Conservation (phyloP, 2,113 vertebrate species). For the Lethenteron reissneri region DNA sequence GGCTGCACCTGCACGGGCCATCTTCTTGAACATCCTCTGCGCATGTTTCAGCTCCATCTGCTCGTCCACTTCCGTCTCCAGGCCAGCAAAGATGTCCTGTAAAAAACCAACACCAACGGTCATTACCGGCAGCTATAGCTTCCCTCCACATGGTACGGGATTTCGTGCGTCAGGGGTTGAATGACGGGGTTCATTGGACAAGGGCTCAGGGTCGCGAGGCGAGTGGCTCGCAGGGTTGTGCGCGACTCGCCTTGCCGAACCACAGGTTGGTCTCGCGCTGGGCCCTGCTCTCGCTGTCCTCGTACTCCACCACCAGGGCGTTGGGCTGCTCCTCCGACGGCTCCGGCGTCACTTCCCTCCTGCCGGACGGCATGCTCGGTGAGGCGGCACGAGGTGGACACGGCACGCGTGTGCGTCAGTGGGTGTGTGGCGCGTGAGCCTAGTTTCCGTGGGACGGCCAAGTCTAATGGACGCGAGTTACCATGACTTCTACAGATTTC, state of each 20-base stretch:
- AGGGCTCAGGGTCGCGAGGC: too few species aligned
- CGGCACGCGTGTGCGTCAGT: neutral
- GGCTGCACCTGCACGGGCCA: too few species aligned
- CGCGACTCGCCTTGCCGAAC: constrained; percentile 61
- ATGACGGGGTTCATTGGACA: too few species aligned
- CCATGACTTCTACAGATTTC: too few species aligned
- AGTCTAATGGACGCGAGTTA: too few species aligned
- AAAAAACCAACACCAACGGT: neutral
- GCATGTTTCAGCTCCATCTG: constrained; percentile 50
- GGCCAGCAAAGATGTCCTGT: constrained; percentile 55
- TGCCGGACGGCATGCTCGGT: too few species aligned
- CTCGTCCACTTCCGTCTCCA: constrained; percentile 41
- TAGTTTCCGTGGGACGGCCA: too few species aligned
- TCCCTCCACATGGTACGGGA: too few species aligned
- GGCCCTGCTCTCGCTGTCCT: constrained; percentile 37
- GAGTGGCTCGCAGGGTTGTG: too few species aligned
- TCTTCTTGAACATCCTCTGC: constrained; percentile 20
- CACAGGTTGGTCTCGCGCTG: constrained; percentile 48
- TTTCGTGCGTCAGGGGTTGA: too few species aligned
- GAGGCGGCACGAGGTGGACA: neutral
- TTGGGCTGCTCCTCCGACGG: constrained; percentile 18
- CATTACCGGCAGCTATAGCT: too few species aligned
- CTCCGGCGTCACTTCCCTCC: neutral
- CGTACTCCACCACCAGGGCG: constrained; percentile 50
- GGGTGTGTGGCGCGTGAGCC: neutral